Base-by-base conservation (phyloP, 2,113 vertebrate genomes). In the Rhabdornis inornatus region DNA sequence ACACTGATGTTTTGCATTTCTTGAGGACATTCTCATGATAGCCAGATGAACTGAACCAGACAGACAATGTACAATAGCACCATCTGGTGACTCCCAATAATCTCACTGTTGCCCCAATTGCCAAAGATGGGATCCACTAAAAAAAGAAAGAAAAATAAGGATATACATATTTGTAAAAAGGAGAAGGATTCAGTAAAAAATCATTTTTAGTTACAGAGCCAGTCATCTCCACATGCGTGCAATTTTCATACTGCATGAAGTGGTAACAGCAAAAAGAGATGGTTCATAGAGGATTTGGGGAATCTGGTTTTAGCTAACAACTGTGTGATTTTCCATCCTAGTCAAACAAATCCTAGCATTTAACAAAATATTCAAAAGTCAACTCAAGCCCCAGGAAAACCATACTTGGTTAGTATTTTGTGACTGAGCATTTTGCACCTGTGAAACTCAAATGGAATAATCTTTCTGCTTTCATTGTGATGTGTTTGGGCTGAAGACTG, bases 61-160 rank as follows among this genome's bases (percentile, higher is more conserved):
- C 82, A 95, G 79, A 92, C 49, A 89, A 87, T 79, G 91, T 96
- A 72, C 94, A 97, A 97, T 89, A 97, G 96, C 95, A 96, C 96
- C 96, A 96, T 91, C 96, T 97, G 95, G 95, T 96, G 96, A 96
- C 96, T 97, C 84, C 81, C 87, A 89, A 11, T 42, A 94, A 94
- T 82, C 83, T 82, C 93, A 76, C 44, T 84, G 89, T 91, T 82
- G 57, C 91, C 94, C 95, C 80, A 87, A 6, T 64, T 84, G 31
- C n/a, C 87, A 84, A 56, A 72, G 56, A 60, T 12, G 25, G 8
- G 35, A 64, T 61, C 44, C 60, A 49, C 76, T 82, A 25, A n/a
- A 55, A 75, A 89, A 89, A 49, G 53, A 42, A 56, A 30, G 6
- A 40, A 90, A 82, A 75, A 50, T 4, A 42, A 55, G 14, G 30